Evolutionary conservation across 53 echinoderm and acorn worm genomes (phyloP).

Genomic region (Holothuria scabra): DNA sequence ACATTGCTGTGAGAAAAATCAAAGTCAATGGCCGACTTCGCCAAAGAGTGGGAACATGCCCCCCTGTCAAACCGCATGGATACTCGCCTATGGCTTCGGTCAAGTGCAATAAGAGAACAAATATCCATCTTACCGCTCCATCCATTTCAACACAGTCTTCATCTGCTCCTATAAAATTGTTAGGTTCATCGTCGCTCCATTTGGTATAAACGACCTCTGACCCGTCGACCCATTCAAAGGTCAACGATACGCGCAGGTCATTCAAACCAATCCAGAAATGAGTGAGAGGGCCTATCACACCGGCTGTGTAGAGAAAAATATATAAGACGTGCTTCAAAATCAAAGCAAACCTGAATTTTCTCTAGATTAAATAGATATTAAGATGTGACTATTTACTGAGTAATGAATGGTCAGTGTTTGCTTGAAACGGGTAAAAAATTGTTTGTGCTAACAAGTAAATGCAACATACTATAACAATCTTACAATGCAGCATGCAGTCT

Average conservation of each 20-base stretch:
- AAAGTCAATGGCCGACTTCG: too few species aligned
- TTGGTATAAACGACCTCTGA: conserved; percentile 65
- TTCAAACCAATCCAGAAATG: conserved; percentile 85
- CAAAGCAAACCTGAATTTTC: not conserved
- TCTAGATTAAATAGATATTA: not conserved
- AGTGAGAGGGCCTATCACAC: conserved; percentile 16
- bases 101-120: too few species aligned
- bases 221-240: conserved; percentile 78
- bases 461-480: too few species aligned
- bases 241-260: conserved; percentile 55
- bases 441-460: too few species aligned
- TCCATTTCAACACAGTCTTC: conserved; percentile 8
- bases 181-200: conserved; percentile 62
- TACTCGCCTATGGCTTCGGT: too few species aligned
- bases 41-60: too few species aligned
- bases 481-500: too few species aligned
- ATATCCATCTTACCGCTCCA: not conserved
- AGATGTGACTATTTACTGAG: too few species aligned
- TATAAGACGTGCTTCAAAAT: not conserved
- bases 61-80: too few species aligned
- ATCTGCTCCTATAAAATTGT: not conserved
- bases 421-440: too few species aligned
- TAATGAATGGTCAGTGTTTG: too few species aligned
- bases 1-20: too few species aligned
- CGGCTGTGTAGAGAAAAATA: not conserved